Base-by-base conservation (phyloP, 2,888 invertebrate genomes). In the Loripinus fragilis region DNA sequence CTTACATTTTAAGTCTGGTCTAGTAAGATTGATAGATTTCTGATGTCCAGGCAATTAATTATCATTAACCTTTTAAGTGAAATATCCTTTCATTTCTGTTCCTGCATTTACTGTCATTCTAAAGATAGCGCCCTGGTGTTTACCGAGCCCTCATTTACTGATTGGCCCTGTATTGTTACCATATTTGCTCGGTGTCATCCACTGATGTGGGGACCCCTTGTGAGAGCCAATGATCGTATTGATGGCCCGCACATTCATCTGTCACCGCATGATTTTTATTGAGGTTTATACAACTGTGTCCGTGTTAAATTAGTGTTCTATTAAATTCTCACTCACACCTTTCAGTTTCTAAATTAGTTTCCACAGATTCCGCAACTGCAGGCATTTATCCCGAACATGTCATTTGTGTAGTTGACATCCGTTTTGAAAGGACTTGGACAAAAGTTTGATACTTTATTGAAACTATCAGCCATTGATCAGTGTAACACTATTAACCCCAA, bases 261-360 rank as follows among this genome's bases (percentile, higher is more conserved):
- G 60, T 60, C 60, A 60, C 33, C 17, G 60, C 30, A 20, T 33
- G 60, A 60, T 60, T 60, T 60, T 60, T 60, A 60, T 60, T 60
- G 60, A 60, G 33, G 60, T 60, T 60, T 60, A 60, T 60, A 60
- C 60, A 60, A 60, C 60, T 60, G 30, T 33, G 60, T 5, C 33
- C 2, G 60, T 60, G 60, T 60, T 60, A 60, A 60, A 60, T 60
- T 60, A 60, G 60, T 60, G 60, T 60, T 30, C 60, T 60, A 60
- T 60, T 60, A 60, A 60, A 60, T 60, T 60, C 60, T 60, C 60
- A 33, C 60, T 60, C 60, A 60, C 60, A 60, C 60, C n/a, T 60
- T 60, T 60, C 60, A 60, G 33, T 60, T 60, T 33, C 33, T 60
- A 33, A 60, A 60, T 60, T 60, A 60, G 60, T 60, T 60, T 60